phyloP scores from a whole-genome alignment of 1,140 invertebrate genomes.

The Dendrolimus kikuchii region DNA sequence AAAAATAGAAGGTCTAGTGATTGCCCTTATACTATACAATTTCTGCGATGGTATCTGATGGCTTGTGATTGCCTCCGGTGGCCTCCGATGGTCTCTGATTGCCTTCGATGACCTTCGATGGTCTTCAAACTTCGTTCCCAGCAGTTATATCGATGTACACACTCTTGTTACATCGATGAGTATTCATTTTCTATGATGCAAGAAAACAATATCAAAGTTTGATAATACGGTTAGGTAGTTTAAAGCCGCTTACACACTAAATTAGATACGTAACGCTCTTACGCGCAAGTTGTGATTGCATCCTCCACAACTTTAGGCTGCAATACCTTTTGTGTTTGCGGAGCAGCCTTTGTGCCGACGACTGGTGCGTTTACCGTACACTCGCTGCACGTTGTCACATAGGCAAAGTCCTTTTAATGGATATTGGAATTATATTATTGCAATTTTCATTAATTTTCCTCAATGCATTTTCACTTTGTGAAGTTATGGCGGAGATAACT shows the following conservation, averaged over 20 bases:
- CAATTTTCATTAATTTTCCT: too few species aligned
- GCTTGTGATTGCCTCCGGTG: too few species aligned
- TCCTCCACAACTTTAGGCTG: constrained; percentile 37
- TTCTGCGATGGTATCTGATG: too few species aligned
- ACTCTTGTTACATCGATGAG: too few species aligned
- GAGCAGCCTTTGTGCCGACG: constrained; percentile 35
- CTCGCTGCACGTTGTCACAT: constrained; percentile 16
- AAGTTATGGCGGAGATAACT: too few species aligned
- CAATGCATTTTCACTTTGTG: too few species aligned
- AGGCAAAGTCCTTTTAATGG: constrained; percentile 20
- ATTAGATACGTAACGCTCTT: constrained; percentile 18
- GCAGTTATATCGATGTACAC: too few species aligned
- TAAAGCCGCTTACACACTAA: constrained; percentile 25
- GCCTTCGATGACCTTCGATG: too few species aligned
- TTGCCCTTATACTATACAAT: too few species aligned
- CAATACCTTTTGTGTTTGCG: constrained; percentile 49
- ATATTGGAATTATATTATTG: not conserved
- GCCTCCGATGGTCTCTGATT: too few species aligned
- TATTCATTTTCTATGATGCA: constrained; percentile 1
- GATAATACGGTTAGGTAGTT: constrained; percentile 12
- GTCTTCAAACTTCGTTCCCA: too few species aligned
- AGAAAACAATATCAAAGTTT: constrained; percentile 12
- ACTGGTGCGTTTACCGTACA: constrained; percentile 30
- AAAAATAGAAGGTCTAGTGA: too few species aligned
- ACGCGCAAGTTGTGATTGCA: constrained; percentile 52